Conservation (phyloP, 2,113 vertebrate genomes). For the Halcyon senegalensis region DNA sequence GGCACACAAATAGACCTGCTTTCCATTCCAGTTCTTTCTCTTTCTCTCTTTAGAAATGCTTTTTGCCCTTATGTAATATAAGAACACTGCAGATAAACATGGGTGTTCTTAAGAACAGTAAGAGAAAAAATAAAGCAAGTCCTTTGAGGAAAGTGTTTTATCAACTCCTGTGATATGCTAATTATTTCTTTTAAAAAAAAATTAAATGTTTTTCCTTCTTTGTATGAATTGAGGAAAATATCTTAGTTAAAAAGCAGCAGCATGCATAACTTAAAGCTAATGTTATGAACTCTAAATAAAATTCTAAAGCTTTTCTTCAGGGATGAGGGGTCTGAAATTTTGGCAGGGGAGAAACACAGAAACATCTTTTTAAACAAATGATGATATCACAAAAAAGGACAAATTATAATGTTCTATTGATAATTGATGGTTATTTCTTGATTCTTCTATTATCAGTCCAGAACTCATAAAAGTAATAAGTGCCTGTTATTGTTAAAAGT, state of each 20-base stretch:
- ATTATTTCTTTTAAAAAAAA: background rate
- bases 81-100: background rate
- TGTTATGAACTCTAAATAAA: background rate
- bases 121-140: slow-evolving; percentile 13
- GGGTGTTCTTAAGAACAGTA: background rate
- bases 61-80: background rate
- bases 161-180: background rate
- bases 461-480: slow-evolving; percentile 74
- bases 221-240: background rate
- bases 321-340: slow-evolving; percentile 56
- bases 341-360: slow-evolving; percentile 58
- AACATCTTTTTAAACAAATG: slow-evolving; percentile 63
- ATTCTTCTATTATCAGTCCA: slow-evolving; percentile 73
- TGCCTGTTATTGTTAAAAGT: slow-evolving; percentile 72
- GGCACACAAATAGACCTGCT: background rate
- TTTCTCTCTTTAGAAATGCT: background rate
- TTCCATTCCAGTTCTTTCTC: slow-evolving; percentile 11
- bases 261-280: background rate
- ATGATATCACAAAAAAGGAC: slow-evolving; percentile 62
- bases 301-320: background rate
- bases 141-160: background rate
- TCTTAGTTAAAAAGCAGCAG: background rate
- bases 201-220: background rate
- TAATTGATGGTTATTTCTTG: slow-evolving; percentile 74
- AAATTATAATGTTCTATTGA: slow-evolving; percentile 75